Evolutionary conservation across 2,888 invertebrate genomes (phyloP).

Genomic region (Smittia sp.): DNA sequence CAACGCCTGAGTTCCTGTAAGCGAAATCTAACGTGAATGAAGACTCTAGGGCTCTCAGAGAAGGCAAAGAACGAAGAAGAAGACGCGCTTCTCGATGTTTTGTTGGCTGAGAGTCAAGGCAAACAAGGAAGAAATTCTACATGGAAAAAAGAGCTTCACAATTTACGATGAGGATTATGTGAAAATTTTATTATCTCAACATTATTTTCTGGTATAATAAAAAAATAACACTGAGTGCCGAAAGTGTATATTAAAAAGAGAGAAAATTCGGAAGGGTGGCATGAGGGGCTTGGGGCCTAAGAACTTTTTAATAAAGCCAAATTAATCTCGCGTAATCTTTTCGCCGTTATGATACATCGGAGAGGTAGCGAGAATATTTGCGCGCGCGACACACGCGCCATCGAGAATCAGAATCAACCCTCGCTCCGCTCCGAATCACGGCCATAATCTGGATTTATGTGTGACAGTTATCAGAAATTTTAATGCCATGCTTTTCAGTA

Average conservation of each 20-base stretch:
- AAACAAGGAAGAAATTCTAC: neutral
- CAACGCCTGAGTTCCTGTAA: neutral
- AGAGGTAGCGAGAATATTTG: neutral
- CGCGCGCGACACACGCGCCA: neutral
- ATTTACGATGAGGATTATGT: constrained; percentile 39
- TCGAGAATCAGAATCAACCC: neutral
- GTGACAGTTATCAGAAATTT: constrained; percentile 12
- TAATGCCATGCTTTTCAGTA: neutral
- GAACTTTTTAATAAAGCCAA: constrained; percentile 18
- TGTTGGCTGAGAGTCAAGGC: neutral
- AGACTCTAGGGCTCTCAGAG: neutral
- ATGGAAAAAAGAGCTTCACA: constrained; percentile 2
- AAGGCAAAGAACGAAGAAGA: neutral
- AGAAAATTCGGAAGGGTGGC: neutral
- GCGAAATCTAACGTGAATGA: constrained; percentile 6
- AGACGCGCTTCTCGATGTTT: neutral
- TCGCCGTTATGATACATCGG: neutral
- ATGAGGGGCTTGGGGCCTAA: neutral
- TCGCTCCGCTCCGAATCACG: neutral
- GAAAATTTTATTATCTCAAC: constrained; percentile 36
- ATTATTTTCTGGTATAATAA: constrained; percentile 13
- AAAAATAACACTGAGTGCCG: neutral
- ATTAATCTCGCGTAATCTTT: constrained; percentile 24
- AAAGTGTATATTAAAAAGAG: neutral
- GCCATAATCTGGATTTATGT: neutral